phyloP scores from a whole-genome alignment of 2,888 invertebrate genomes.

The Pemphredon lugubris region DNA sequence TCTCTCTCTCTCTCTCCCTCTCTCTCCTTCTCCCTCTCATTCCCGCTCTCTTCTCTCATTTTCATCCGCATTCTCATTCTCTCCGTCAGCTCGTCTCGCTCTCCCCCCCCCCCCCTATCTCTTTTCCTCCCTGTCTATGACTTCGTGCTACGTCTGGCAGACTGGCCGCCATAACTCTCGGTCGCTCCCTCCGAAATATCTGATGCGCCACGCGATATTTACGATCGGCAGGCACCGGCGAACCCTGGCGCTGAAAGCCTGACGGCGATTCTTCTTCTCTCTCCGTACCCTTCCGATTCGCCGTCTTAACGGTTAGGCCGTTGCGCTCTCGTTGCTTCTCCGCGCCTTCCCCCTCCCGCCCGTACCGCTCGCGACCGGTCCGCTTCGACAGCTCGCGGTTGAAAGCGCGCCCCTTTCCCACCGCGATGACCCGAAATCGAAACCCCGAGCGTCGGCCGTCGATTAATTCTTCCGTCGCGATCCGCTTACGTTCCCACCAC shows the following conservation, averaged over 20 bases:
- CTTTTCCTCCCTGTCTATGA: slow-evolving; percentile 49
- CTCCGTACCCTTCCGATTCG: background rate
- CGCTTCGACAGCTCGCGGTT: too few species aligned
- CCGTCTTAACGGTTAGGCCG: background rate
- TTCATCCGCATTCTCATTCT: slow-evolving; percentile 29
- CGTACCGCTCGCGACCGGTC: too few species aligned
- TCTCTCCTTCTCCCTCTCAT: slow-evolving; percentile 16
- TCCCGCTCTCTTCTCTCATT: slow-evolving; percentile 9
- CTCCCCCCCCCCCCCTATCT: background rate
- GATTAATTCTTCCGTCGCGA: too few species aligned
- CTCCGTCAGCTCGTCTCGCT: slow-evolving; percentile 27
- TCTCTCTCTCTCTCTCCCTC: slow-evolving; percentile 29
- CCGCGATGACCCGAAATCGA: too few species aligned
- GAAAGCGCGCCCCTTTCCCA: too few species aligned
- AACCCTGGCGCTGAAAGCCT: slow-evolving; percentile 64
- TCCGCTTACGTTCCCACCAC: too few species aligned
- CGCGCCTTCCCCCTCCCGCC: background rate
- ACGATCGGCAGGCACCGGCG: slow-evolving; percentile 69
- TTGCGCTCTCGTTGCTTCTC: background rate
- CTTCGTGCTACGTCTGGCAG: slow-evolving; percentile 64
- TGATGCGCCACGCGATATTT: slow-evolving; percentile 72
- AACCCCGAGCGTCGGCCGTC: too few species aligned
- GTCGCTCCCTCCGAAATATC: slow-evolving; percentile 72
- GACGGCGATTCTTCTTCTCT: slow-evolving; percentile 53
- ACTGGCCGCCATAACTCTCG: slow-evolving; percentile 71